Percentiles rank a stretch among this genome's conserved stretches.
These are phyloP conservation scores for Tetraodon nigroviridis DNA, from an alignment of 2,113 vertebrate genomes.

Conservation along the genomic window DNA sequence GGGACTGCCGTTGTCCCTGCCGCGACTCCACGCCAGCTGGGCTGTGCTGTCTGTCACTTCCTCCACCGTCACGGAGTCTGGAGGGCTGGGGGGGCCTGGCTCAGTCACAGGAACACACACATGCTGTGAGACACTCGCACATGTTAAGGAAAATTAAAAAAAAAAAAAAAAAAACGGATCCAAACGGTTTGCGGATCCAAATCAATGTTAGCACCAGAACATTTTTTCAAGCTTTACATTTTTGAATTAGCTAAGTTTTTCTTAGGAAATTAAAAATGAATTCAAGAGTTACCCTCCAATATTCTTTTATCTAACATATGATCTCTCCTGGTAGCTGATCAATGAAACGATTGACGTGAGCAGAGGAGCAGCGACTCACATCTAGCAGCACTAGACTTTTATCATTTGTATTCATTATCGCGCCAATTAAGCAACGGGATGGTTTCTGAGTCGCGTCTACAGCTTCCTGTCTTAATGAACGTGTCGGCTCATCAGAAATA, in stretches of 20 bases:
- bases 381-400: constrained; percentile 49
- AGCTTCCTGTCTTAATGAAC: constrained; percentile 61
- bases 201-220: constrained; percentile 11
- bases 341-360: constrained; percentile 35
- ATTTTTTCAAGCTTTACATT: constrained; percentile 18
- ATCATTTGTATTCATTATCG: constrained; percentile 65
- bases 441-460: constrained; percentile 57
- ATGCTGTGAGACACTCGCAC: neutral
- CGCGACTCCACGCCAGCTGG: constrained; percentile 86
- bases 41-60: constrained; percentile 90
- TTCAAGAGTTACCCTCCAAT: constrained; percentile 50
- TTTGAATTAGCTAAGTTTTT: constrained; percentile 28
- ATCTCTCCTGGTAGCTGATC: constrained; percentile 51
- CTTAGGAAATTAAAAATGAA: constrained; percentile 46
- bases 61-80: constrained; percentile 80
- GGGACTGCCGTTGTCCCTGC: constrained; percentile 87
- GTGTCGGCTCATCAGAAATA: constrained; percentile 64
- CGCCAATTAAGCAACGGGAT: constrained; percentile 54
- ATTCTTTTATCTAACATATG: constrained; percentile 37
- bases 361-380: constrained; percentile 36
- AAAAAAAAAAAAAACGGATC: neutral
- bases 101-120: constrained; percentile 50
- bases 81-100: constrained; percentile 86
- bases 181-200: neutral
- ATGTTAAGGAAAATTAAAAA: constrained; percentile 1